These are phyloP conservation scores for Pteronura brasiliensis DNA, from an alignment of 2,113 vertebrate species.

Conservation along the genomic window DNA sequence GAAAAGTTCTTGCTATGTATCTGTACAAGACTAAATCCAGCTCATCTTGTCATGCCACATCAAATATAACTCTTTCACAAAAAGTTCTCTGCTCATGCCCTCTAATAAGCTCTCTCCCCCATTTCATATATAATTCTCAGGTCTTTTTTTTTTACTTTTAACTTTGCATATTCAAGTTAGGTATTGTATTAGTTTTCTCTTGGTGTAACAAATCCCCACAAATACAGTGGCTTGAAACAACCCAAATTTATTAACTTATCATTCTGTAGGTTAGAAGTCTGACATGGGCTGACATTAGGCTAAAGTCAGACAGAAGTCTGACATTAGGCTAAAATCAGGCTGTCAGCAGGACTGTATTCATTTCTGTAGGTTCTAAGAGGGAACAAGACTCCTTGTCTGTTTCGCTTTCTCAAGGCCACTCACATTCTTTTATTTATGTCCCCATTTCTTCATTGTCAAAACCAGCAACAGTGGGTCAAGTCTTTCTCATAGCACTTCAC, in stretches of 20 bases:
- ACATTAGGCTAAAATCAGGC: neutral
- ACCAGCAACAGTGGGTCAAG: neutral
- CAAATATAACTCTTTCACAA: neutral
- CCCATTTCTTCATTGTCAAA: neutral
- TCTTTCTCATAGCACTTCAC: neutral
- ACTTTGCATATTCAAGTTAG: neutral
- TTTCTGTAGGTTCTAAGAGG: neutral
- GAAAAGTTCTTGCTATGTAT: neutral
- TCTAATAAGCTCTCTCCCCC: neutral
- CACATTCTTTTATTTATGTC: neutral
- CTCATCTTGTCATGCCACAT: neutral
- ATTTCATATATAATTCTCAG: neutral
- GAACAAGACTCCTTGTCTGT: neutral
- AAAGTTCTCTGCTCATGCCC: neutral
- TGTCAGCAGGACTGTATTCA: neutral
- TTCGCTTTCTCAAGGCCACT: neutral
- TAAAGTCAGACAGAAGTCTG: too few relatives aligned
- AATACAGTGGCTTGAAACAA: neutral
- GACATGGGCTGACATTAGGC: too few relatives aligned
- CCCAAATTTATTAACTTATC: neutral
- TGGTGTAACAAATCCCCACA: neutral
- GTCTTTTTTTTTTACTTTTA: neutral
- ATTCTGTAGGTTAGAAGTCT: neutral
- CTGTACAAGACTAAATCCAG: neutral
- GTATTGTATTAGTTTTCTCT: neutral